Percentiles rank a stretch among this genome's conserved stretches.
Conservation (phyloP, 1,140 invertebrate genomes). For the Charaxes varanes region DNA sequence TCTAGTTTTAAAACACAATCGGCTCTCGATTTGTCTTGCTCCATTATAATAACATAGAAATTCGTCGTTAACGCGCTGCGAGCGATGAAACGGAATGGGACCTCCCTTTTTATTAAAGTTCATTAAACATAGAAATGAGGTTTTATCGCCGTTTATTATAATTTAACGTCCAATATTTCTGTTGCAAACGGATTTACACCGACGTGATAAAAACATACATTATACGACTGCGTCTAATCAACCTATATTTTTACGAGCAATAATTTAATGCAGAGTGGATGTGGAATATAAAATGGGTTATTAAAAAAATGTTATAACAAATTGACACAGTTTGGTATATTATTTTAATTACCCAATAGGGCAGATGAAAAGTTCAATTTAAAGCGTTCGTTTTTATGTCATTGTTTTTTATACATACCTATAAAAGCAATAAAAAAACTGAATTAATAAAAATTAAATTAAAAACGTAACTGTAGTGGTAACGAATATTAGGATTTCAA, state of each 20-base stretch:
- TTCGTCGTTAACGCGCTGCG: conserved; percentile 36
- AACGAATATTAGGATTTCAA: too few species aligned
- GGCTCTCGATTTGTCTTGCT: conserved; percentile 53
- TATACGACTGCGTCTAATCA: conserved; percentile 20
- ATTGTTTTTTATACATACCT: too few species aligned
- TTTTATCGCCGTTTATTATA: conserved; percentile 38
- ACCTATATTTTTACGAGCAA: conserved; percentile 27
- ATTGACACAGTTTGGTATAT: conserved; percentile 21
- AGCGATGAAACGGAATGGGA: conserved; percentile 39
- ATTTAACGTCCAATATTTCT: conserved; percentile 29
- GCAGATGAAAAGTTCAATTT: conserved; percentile 25
- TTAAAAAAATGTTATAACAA: conserved; percentile 25
- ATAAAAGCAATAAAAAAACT: too few species aligned
- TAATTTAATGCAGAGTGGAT: conserved; percentile 24
- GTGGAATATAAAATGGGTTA: conserved; percentile 24
- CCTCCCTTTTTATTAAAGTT: conserved; percentile 44
- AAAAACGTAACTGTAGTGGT: too few species aligned
- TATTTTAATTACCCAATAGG: conserved; percentile 19
- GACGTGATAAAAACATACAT: conserved; percentile 29
- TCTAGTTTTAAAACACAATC: conserved; percentile 36
- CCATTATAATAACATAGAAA: conserved; percentile 56
- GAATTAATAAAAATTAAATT: too few species aligned
- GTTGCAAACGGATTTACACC: conserved; percentile 13
- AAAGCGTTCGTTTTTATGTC: conserved; percentile 14
- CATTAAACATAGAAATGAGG: conserved; percentile 38